phyloP scores from a whole-genome alignment of 1,140 invertebrate genomes.

The Formica selysi region DNA sequence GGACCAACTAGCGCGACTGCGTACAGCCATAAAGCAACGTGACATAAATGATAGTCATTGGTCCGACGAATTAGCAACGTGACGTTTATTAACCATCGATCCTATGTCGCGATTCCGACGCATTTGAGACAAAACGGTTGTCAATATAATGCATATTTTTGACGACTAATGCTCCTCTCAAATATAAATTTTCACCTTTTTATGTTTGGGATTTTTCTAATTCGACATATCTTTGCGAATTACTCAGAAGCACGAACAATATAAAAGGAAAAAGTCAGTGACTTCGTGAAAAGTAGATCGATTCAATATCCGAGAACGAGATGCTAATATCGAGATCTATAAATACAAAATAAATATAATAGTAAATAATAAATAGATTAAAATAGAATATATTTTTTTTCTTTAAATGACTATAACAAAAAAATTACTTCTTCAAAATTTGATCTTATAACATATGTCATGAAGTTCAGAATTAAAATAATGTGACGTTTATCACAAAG shows the following conservation, averaged over 20 bases:
- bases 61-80: slow-evolving; percentile 61
- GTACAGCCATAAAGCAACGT: slow-evolving; percentile 58
- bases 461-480: neutral
- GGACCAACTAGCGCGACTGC: slow-evolving; percentile 16
- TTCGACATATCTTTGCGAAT: neutral
- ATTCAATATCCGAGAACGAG: neutral
- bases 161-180: neutral
- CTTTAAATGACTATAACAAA: neutral
- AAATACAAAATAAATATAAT: slow-evolving; percentile 2
- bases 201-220: neutral
- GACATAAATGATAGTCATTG: slow-evolving; percentile 64
- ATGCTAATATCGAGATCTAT: neutral
- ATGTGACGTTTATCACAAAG: neutral
- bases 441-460: neutral
- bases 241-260: neutral
- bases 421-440: neutral
- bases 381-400: neutral
- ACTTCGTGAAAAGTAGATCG: slow-evolving; percentile 26
- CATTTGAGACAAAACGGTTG: neutral
- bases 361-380: neutral
- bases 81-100: slow-evolving; percentile 70
- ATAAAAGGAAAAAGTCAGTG: neutral
- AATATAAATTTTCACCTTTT: neutral
- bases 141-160: slow-evolving; percentile 12
- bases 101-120: neutral